Conservation (phyloP, 1,140 invertebrate genomes). For the Pseudobourletiella spinata region DNA sequence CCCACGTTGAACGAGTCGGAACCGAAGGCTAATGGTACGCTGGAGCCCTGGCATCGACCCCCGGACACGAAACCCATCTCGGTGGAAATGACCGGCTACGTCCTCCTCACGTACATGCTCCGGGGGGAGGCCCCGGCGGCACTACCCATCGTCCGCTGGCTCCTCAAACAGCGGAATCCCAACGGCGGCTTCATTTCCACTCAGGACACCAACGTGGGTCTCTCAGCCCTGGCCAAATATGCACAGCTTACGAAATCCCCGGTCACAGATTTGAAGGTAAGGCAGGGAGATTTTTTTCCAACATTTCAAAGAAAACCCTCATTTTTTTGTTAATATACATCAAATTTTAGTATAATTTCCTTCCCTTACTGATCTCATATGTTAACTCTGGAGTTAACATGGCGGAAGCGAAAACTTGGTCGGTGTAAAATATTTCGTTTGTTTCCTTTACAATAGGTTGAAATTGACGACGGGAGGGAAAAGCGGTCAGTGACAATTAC, state of each 20-base stretch:
- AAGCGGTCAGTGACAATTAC: not conserved
- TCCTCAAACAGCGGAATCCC: constrained; percentile 68
- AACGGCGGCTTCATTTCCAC: constrained; percentile 74
- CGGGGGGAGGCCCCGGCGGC: constrained; percentile 56
- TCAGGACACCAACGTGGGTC: constrained; percentile 43
- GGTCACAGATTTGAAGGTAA: constrained; percentile 7
- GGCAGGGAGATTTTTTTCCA: no score
- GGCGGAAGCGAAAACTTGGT: no score
- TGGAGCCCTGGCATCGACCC: not conserved
- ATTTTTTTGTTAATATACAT: no score
- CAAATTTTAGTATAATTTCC: no score
- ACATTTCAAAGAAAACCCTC: no score
- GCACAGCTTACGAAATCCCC: not conserved
- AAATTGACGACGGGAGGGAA: not conserved
- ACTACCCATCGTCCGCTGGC: constrained; percentile 70
- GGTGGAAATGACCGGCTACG: constrained; percentile 80
- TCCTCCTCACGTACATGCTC: constrained; percentile 55
- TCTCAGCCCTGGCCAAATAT: constrained; percentile 25
- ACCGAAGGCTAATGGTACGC: not conserved
- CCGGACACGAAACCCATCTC: constrained; percentile 50
- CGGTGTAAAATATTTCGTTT: no score
- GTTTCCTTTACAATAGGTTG: no score
- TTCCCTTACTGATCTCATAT: no score
- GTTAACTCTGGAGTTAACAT: no score
- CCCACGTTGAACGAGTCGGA: not conserved